Conservation (phyloP, 2,113 vertebrate genomes). For the Enhydra lutris region DNA sequence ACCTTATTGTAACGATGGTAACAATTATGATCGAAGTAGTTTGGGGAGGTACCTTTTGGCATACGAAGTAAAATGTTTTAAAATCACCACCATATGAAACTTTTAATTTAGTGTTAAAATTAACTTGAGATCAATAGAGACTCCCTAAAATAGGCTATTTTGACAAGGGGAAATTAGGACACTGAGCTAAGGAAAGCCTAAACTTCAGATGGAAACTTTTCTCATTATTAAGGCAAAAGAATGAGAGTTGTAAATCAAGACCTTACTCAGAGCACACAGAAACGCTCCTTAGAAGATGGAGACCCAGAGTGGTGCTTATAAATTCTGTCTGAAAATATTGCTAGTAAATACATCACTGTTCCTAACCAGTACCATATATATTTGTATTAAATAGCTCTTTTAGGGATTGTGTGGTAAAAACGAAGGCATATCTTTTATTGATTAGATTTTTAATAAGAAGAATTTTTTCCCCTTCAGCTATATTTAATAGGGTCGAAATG, state of each 20-base stretch:
- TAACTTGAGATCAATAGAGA: constrained; percentile 55
- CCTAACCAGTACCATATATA: constrained; percentile 22
- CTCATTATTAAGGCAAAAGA: constrained; percentile 56
- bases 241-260: constrained; percentile 52
- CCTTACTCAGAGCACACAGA: neutral
- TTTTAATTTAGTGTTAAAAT: constrained; percentile 70
- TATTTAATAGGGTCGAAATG: neutral
- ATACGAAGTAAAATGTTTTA: constrained; percentile 35
- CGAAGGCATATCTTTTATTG: constrained; percentile 1
- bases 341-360: constrained; percentile 41
- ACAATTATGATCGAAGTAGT: constrained; percentile 40
- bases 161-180: constrained; percentile 53
- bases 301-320: neutral
- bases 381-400: constrained; percentile 14
- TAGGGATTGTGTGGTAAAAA: neutral
- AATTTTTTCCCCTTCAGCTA: neutral
- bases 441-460: constrained; percentile 44
- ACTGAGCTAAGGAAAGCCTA: constrained; percentile 20
- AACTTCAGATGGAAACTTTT: constrained; percentile 36
- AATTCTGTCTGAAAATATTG: constrained; percentile 61
- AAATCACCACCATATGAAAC: constrained; percentile 59
- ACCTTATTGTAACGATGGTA: constrained; percentile 54
- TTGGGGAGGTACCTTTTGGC: constrained; percentile 35
- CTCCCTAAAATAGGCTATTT: constrained; percentile 45
- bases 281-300: constrained; percentile 13